Base-by-base conservation (phyloP, 2,888 invertebrate genomes). In the Dasypogon diadema region DNA sequence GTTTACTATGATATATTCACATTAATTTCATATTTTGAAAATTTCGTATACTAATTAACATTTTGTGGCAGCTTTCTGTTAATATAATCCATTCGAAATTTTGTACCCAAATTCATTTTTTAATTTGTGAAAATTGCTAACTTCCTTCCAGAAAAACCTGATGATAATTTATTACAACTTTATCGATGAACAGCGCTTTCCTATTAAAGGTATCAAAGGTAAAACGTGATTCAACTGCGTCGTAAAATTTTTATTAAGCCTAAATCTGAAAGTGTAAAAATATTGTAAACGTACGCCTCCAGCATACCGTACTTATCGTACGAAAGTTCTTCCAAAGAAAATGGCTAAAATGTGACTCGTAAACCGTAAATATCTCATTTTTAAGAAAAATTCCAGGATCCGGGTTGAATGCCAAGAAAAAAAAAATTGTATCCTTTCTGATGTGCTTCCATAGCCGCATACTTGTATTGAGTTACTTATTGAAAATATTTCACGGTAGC, bases 311-410 rank as follows among this genome's bases (percentile, higher is more conserved):
- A 21, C 60, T 60, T 37, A 8, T 12, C 24, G 8, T 24, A 26
- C n/a, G 16, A 18, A 37, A 65, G 65, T 24, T 48, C 21, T 21
- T 65, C 48, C 24, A 26, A 42, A 46, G 46, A 24, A 46, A 48
- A 65, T 46, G 46, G 65, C n/a, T 42, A 46, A 24, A 65, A 65
- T 65, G 65, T 65, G 24, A 46, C 65, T 42, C 65, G 48, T 65
- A 65, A 65, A 46, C 46, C 65, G 65, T 24, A 65, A 65, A 48
- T 65, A 65, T 65, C 65, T 65, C 42, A 65, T 65, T 65, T 65
- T 65, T 65, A 42, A 48, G 48, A 65, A 65, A 65, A 65, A 65
- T 46, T 46, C 48, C 48, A 24, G 46, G 14, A 65, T 48, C 48
- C 48, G 65, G 48, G 24, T 22, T 22, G 65, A 65, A 65, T 65